Conservation (phyloP, 2,113 vertebrate species). For the Scomber scombrus region DNA sequence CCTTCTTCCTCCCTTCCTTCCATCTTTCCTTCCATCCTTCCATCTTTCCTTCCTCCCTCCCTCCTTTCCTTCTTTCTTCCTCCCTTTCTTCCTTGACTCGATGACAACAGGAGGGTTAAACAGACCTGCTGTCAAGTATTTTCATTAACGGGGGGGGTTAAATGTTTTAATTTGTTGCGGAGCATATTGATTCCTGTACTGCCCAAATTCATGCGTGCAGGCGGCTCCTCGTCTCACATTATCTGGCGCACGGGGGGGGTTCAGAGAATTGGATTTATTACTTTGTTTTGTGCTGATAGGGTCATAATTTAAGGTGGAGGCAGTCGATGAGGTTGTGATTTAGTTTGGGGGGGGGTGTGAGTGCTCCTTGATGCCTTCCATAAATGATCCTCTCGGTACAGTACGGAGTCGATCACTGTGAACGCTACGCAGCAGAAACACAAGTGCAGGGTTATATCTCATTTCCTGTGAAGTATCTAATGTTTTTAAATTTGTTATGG, state of each 20-base stretch:
- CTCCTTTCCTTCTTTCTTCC: no score
- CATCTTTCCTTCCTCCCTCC: no score
- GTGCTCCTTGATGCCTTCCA: slow-evolving; percentile 34
- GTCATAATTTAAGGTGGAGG: slow-evolving; percentile 51
- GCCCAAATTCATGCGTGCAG: slow-evolving; percentile 14
- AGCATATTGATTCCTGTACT: slow-evolving; percentile 61
- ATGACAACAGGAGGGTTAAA: not conserved
- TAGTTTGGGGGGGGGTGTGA: slow-evolving; percentile 40
- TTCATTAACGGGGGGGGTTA: not conserved
- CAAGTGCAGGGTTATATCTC: slow-evolving; percentile 11
- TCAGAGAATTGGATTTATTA: slow-evolving; percentile 45
- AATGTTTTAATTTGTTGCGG: slow-evolving; percentile 56
- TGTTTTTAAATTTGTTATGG: slow-evolving; percentile 15
- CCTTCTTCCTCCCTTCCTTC: no score
- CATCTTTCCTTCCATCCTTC: no score
- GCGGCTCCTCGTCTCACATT: slow-evolving; percentile 39
- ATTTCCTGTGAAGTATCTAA: slow-evolving; percentile 20
- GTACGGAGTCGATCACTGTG: not conserved
- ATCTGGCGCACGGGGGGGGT: slow-evolving; percentile 5
- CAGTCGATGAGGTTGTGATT: slow-evolving; percentile 57
- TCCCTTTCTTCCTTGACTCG: no score
- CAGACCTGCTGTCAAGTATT: slow-evolving; percentile 45
- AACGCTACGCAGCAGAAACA: slow-evolving; percentile 4
- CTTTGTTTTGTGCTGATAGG: slow-evolving; percentile 53
- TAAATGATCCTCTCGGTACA: slow-evolving; percentile 46